phyloP scores from a whole-genome alignment of 1,140 invertebrate species.

The Thaumatotibia leucotreta region DNA sequence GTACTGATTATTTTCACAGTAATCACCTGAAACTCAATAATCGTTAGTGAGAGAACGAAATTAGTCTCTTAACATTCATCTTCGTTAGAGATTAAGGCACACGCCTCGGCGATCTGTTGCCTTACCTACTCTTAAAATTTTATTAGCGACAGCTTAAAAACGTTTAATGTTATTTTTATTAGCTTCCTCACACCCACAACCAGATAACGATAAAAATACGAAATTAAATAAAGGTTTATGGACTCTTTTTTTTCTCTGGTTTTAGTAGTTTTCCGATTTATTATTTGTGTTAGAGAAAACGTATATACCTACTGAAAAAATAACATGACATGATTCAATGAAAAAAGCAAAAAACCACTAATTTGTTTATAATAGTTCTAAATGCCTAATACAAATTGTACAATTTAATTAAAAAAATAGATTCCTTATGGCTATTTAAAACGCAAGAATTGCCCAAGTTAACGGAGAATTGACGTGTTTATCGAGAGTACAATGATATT shows the following conservation, averaged over 20 bases:
- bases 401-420: background rate
- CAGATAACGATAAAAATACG: background rate
- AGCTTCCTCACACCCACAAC: background rate
- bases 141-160: background rate
- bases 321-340: too few species aligned
- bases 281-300: background rate
- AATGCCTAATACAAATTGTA: too few species aligned
- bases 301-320: too few species aligned
- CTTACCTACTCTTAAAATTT: background rate
- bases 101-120: background rate
- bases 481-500: conserved; percentile 19
- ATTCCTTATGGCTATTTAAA: background rate
- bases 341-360: too few species aligned
- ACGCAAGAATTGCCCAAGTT: background rate
- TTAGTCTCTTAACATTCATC: background rate
- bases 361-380: too few species aligned
- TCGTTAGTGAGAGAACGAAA: too few species aligned
- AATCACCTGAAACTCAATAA: too few species aligned
- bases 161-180: background rate
- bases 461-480: conserved; percentile 15
- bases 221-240: too few species aligned
- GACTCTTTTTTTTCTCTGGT: background rate
- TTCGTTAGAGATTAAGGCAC: background rate
- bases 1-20: too few species aligned
- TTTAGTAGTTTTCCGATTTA: background rate